Evolutionary conservation across 2,888 invertebrate species (phyloP).

Genomic region (Andricus quercusramuli): DNA sequence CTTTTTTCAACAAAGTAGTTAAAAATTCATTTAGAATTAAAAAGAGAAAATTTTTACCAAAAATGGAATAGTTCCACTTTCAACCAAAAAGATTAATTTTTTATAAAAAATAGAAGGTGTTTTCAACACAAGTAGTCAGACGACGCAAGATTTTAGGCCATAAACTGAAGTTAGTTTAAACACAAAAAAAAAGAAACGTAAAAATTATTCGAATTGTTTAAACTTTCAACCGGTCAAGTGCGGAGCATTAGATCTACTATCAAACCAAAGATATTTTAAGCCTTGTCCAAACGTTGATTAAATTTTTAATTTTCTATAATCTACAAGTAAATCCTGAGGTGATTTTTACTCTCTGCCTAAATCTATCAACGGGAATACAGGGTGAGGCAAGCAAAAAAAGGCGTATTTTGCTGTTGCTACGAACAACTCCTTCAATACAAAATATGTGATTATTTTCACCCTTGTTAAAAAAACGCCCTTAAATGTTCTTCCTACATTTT

Average conservation of each 20-base stretch:
- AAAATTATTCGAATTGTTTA: too few species aligned
- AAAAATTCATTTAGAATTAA: too few species aligned
- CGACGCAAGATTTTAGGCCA: too few species aligned
- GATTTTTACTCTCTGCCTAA: slow-evolving; percentile 35
- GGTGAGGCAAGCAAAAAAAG: slow-evolving; percentile 38
- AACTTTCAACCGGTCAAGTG: too few species aligned
- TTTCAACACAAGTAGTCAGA: too few species aligned
- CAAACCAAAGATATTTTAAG: background rate
- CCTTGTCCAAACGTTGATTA: background rate
- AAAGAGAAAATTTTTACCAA: too few species aligned
- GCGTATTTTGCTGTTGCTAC: slow-evolving; percentile 30
- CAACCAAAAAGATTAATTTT: too few species aligned
- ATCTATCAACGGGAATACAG: slow-evolving; percentile 26
- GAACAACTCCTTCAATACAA: background rate
- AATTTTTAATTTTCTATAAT: background rate
- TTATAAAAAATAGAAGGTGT: too few species aligned
- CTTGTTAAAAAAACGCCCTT: slow-evolving; percentile 3
- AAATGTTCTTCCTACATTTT: slow-evolving; percentile 36
- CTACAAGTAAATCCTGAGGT: slow-evolving; percentile 4
- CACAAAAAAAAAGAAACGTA: too few species aligned
- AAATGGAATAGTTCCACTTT: too few species aligned
- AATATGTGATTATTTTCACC: slow-evolving; percentile 4
- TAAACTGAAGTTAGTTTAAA: too few species aligned
- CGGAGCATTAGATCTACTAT: background rate
- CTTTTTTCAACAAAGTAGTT: too few species aligned